Conservation (phyloP, 2,797 vertebrate genomes). For the Taenioides sp. region DNA sequence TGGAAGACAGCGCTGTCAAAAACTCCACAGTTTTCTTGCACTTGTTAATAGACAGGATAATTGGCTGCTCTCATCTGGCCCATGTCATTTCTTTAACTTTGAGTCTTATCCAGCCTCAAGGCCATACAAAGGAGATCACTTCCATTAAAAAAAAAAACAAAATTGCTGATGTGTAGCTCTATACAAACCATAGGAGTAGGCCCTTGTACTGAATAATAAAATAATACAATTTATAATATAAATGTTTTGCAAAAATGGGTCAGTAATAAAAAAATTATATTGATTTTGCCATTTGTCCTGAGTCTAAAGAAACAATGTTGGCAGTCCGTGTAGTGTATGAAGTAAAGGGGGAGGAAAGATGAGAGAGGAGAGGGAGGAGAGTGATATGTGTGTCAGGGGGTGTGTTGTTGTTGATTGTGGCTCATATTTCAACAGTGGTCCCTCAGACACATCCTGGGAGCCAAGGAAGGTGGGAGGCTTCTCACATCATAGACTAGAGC, state of each 20-base stretch:
- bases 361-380: conserved; percentile 50
- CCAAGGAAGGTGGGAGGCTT: conserved; percentile 50
- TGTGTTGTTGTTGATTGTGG: conserved; percentile 57
- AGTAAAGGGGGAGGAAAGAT: conserved; percentile 34
- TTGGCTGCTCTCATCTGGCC: background rate
- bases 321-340: background rate
- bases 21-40: background rate
- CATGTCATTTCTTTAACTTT: background rate
- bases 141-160: too few species aligned
- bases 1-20: background rate
- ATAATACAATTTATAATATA: background rate
- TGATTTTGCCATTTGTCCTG: background rate
- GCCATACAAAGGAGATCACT: background rate
- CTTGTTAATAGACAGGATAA: conserved; percentile 2
- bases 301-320: background rate
- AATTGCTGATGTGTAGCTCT: background rate
- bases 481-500: conserved; percentile 31
- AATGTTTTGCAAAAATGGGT: background rate
- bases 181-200: background rate
- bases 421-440: conserved; percentile 78
- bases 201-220: background rate
- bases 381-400: conserved; percentile 39
- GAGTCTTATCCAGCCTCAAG: background rate
- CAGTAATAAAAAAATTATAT: background rate
- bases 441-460: conserved; percentile 62